Conservation (phyloP, 2,113 vertebrate species). For the Nettapus auritus region DNA sequence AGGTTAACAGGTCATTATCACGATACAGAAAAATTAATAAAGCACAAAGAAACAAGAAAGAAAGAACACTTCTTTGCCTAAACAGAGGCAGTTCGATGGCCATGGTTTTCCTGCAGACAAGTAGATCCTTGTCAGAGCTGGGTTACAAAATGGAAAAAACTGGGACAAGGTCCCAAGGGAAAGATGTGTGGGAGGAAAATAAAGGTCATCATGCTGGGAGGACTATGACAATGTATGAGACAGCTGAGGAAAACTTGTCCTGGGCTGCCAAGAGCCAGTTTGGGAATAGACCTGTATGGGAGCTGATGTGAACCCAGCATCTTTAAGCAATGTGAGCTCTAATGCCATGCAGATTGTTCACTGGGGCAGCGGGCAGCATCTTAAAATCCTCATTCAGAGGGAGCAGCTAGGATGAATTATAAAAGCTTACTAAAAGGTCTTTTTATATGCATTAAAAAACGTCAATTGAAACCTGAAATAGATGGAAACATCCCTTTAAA, state of each 20-base stretch:
- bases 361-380: neutral
- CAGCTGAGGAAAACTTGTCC: neutral
- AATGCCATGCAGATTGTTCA: neutral
- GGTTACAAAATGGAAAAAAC: neutral
- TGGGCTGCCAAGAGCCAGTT: neutral
- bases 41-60: neutral
- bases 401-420: neutral
- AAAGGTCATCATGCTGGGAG: neutral
- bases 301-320: fast-evolving
- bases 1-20: neutral
- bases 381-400: neutral
- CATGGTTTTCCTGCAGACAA: neutral
- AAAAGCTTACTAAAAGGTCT: neutral
- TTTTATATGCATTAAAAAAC: neutral
- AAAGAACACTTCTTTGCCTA: neutral
- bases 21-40: neutral
- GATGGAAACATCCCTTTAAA: neutral
- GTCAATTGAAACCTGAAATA: neutral
- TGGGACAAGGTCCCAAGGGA: neutral
- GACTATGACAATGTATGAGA: neutral
- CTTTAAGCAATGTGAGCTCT: neutral
- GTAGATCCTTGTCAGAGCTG: neutral
- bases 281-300: neutral
- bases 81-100: neutral
- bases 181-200: neutral